Conservation (phyloP, 2,888 invertebrate genomes). For the Melolontha melolontha region DNA sequence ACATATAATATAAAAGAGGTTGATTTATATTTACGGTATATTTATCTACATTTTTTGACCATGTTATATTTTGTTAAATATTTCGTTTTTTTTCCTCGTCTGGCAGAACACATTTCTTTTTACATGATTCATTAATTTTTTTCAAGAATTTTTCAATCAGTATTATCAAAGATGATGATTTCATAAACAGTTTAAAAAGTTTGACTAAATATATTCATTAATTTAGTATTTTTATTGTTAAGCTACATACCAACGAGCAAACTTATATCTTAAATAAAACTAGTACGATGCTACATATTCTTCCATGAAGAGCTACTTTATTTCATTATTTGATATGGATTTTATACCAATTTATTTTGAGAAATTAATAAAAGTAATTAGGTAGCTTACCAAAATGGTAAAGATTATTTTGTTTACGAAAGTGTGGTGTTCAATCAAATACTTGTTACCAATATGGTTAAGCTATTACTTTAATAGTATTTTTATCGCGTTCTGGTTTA, state of each 20-base stretch:
- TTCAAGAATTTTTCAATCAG: background rate
- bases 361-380: too few species aligned
- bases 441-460: too few species aligned
- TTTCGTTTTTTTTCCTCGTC: background rate
- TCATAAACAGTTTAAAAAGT: conserved; percentile 13
- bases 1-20: conserved; percentile 36
- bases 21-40: conserved; percentile 23
- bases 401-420: too few species aligned
- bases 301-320: background rate
- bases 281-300: background rate
- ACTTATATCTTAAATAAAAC: conserved; percentile 14
- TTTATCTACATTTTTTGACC: conserved; percentile 10
- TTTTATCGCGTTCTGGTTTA: too few species aligned
- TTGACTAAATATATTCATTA: conserved; percentile 19
- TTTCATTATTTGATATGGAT: background rate
- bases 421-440: too few species aligned
- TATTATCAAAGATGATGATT: conserved; percentile 5
- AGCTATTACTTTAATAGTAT: too few species aligned
- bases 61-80: conserved; percentile 12
- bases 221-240: conserved; percentile 19
- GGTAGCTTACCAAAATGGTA: too few species aligned
- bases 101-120: conserved; percentile 14
- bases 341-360: too few species aligned
- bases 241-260: conserved; percentile 10
- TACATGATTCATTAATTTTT: conserved; percentile 6